Conservation (phyloP, 2,113 vertebrate species). For the Verasper variegatus region DNA sequence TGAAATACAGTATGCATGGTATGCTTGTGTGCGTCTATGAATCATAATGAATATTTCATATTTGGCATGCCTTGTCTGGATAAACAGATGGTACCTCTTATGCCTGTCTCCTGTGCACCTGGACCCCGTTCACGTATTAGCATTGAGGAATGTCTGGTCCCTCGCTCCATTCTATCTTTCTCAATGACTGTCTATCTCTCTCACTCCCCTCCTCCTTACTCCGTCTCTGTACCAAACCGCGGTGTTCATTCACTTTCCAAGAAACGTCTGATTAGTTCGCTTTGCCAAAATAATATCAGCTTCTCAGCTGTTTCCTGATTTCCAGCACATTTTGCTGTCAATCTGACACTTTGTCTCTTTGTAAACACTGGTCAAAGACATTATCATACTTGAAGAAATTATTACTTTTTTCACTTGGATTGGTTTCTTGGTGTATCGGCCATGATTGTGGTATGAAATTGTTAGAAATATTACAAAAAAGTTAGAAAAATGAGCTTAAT, state of each 20-base stretch:
- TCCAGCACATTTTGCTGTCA: slow-evolving; percentile 14
- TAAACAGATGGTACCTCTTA: slow-evolving; percentile 70
- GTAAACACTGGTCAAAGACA: neutral
- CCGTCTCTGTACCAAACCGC: neutral
- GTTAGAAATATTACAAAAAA: neutral
- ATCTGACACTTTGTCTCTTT: neutral
- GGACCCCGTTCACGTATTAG: slow-evolving; percentile 50
- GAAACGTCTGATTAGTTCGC: slow-evolving; percentile 21
- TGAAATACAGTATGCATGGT: slow-evolving; percentile 46
- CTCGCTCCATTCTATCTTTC: slow-evolving; percentile 4
- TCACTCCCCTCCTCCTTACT: neutral
- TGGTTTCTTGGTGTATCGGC: neutral
- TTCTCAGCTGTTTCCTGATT: neutral
- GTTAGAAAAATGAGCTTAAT: neutral
- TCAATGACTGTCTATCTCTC: neutral
- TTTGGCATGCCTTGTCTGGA: slow-evolving; percentile 65
- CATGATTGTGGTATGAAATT: neutral
- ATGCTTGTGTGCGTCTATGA: slow-evolving; percentile 46
- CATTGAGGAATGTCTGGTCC: slow-evolving; percentile 45
- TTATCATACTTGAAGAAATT: neutral
- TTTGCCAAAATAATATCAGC: slow-evolving; percentile 28
- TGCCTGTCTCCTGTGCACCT: slow-evolving; percentile 68
- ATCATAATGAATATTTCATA: slow-evolving; percentile 74
- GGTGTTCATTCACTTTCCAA: slow-evolving; percentile 14
- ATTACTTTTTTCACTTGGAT: neutral